Conservation (phyloP, 2,888 invertebrate species). For the Loripinus fragilis region DNA sequence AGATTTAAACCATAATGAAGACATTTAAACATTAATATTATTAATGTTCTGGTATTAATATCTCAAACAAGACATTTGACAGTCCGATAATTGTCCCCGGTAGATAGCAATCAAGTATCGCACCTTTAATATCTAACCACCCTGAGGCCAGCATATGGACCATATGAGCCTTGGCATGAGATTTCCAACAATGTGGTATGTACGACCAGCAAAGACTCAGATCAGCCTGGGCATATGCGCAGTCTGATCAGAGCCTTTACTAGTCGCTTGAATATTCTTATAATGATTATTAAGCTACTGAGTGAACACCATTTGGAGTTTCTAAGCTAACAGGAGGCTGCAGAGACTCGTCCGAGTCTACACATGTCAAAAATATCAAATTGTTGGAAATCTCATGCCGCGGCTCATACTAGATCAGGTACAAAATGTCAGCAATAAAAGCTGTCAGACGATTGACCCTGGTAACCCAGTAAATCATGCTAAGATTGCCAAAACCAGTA, state of each 20-base stretch:
- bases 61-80: background rate
- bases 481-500: background rate
- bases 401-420: background rate
- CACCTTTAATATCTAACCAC: background rate
- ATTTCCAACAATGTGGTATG: too few species aligned
- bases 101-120: conserved; percentile 1
- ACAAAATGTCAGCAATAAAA: conserved; percentile 4
- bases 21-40: background rate
- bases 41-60: conserved; percentile 7
- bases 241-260: too few species aligned
- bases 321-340: too few species aligned
- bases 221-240: too few species aligned
- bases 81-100: background rate
- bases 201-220: too few species aligned
- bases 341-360: too few species aligned
- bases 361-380: too few species aligned
- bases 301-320: too few species aligned
- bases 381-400: too few species aligned
- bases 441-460: conserved; percentile 12
- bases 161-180: too few species aligned
- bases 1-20: conserved; percentile 15
- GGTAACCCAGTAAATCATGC: conserved; percentile 8
- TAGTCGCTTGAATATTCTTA: too few species aligned
- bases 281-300: too few species aligned
- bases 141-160: background rate